A percentile compares a stretch with the other conserved stretches of the same genome.
Evolutionary conservation across 2,113 vertebrate species (phyloP).

Genomic region (Camelus dromedarius): DNA sequence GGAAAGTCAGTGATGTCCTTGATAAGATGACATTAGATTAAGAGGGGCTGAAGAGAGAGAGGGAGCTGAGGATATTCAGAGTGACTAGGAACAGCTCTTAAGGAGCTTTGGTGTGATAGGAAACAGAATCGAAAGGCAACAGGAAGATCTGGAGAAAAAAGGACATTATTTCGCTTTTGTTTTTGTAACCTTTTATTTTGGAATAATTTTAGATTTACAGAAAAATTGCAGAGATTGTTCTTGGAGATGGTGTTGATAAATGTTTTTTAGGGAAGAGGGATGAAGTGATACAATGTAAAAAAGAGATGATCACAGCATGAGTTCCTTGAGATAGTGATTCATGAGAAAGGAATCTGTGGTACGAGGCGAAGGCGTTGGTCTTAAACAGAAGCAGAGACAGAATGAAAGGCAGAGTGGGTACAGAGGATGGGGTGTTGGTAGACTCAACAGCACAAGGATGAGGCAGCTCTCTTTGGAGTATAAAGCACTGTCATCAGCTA

Average conservation of each 20-base stretch:
- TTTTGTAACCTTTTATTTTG: not conserved
- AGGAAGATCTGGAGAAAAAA: not conserved
- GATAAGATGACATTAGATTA: not conserved
- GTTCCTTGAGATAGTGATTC: not conserved
- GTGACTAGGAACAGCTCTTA: not conserved
- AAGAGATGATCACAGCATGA: not conserved
- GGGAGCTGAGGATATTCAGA: not conserved
- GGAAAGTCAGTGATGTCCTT: not conserved
- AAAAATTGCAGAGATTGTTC: not conserved
- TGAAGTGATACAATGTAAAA: not conserved
- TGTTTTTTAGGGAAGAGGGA: not conserved
- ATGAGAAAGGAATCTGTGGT: not conserved
- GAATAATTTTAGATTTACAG: conserved; percentile 4
- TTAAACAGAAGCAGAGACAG: not conserved
- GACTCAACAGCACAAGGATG: not conserved
- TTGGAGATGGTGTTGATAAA: not conserved
- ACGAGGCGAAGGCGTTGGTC: not conserved
- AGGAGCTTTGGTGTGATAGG: not conserved
- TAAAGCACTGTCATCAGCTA: not conserved
- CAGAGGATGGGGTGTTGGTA: not conserved
- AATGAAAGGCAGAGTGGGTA: not conserved
- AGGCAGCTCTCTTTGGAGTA: not conserved
- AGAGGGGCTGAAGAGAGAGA: not conserved
- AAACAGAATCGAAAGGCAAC: not conserved
- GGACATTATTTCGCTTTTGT: not conserved